Evolutionary conservation across 2,888 invertebrate genomes (phyloP).

Genomic region (Volucella inanis): DNA sequence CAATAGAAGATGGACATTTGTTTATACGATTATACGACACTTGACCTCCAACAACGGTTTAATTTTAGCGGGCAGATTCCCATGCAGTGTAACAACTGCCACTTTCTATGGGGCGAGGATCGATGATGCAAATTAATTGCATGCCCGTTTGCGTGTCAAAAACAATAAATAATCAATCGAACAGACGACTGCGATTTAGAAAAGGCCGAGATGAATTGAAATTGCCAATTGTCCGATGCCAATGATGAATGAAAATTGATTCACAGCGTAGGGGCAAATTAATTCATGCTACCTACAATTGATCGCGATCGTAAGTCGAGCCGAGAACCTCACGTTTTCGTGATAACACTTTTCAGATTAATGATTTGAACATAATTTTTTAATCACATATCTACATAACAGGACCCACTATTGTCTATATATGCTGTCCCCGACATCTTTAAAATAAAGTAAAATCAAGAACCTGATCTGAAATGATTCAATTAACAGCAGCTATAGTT

Average conservation of each 20-base stretch:
- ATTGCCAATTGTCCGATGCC: not conserved
- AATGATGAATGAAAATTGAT: not conserved
- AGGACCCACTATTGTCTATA: no score
- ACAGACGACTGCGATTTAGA: not conserved
- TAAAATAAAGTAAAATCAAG: no score
- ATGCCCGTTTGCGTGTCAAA: slow-evolving; percentile 15
- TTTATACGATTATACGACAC: slow-evolving; percentile 20
- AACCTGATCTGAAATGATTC: no score
- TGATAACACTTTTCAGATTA: no score
- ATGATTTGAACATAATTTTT: no score
- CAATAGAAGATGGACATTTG: slow-evolving; percentile 2
- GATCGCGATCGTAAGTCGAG: no score
- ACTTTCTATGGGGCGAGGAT: slow-evolving; percentile 26
- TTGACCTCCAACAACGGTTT: slow-evolving; percentile 34
- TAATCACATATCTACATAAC: no score
- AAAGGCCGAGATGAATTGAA: not conserved
- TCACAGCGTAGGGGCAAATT: not conserved
- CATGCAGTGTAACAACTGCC: slow-evolving; percentile 35
- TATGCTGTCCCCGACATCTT: no score
- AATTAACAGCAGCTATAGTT: no score
- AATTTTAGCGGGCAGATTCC: not conserved
- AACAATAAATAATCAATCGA: slow-evolving; percentile 11
- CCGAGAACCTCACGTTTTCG: no score
- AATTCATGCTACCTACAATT: no score
- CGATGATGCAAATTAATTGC: slow-evolving; percentile 33